These are phyloP conservation scores for Saturnia pavonia DNA, from an alignment of 2,888 invertebrate species.

Conservation along the genomic window DNA sequence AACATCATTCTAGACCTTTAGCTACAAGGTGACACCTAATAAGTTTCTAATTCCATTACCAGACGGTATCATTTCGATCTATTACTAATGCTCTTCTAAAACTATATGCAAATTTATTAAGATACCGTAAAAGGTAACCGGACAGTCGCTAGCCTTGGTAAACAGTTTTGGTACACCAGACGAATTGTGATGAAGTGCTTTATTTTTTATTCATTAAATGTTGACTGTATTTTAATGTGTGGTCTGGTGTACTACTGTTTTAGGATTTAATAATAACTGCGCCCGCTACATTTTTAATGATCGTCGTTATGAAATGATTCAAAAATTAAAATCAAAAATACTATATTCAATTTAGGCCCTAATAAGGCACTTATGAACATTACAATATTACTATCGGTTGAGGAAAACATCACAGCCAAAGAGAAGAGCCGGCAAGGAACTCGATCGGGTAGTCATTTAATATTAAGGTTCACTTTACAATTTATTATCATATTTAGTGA, in stretches of 20 bases:
- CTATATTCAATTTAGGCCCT: too few relatives aligned
- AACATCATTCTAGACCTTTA: not conserved
- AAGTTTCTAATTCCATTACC: not conserved
- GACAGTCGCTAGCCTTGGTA: conserved; percentile 15
- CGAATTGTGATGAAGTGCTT: conserved; percentile 5
- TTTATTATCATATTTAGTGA: too few relatives aligned
- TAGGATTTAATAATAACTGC: not conserved
- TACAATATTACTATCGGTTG: too few relatives aligned
- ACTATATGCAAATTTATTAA: not conserved
- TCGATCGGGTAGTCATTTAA: too few relatives aligned
- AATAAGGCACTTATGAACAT: too few relatives aligned
- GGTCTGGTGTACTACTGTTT: not conserved
- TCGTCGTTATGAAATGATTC: too few relatives aligned
- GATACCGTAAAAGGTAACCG: conserved; percentile 13
- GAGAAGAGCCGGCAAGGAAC: too few relatives aligned
- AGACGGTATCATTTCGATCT: conserved; percentile 12
- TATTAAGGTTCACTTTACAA: too few relatives aligned
- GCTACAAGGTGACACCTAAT: conserved; percentile 5
- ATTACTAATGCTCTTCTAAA: conserved; percentile 11
- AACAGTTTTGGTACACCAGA: conserved; percentile 10
- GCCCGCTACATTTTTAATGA: too few relatives aligned
- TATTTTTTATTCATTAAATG: not conserved
- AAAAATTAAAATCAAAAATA: too few relatives aligned
- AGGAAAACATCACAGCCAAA: too few relatives aligned
- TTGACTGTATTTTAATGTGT: not conserved